phyloP scores from a whole-genome alignment of 1,140 invertebrate genomes.

The Mactra quadrangularis region DNA sequence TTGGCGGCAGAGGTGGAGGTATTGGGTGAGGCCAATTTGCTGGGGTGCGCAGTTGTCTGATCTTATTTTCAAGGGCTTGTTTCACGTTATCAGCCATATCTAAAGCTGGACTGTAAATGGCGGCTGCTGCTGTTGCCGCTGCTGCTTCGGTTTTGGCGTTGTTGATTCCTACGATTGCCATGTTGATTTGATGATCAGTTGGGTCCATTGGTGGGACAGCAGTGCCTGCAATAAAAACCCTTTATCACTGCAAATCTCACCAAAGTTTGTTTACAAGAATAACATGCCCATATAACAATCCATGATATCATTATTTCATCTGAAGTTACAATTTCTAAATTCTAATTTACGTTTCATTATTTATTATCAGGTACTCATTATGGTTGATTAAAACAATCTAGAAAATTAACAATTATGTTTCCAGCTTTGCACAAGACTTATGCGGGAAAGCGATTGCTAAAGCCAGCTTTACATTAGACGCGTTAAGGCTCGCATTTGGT shows the following conservation, averaged over 20 bases:
- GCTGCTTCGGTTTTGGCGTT: conserved; percentile 25
- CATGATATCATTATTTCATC: no score
- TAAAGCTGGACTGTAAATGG: conserved; percentile 35
- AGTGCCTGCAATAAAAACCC: conserved; percentile 17
- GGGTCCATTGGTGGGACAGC: conserved; percentile 18
- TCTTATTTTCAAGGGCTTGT: conserved; percentile 39
- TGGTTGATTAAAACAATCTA: no score
- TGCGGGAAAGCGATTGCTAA: no score
- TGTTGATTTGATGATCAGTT: conserved; percentile 45
- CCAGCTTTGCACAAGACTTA: no score
- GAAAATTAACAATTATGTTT: no score
- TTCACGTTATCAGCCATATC: conserved; percentile 46
- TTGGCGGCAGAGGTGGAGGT: conserved; percentile 37
- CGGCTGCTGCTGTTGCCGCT: conserved; percentile 7
- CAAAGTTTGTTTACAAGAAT: neutral
- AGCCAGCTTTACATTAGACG: no score
- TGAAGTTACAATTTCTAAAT: no score
- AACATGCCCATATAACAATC: no score
- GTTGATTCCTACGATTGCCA: conserved; percentile 50
- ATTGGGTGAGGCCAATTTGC: conserved; percentile 45
- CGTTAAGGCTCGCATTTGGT: no score
- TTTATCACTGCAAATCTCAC: conserved; percentile 21
- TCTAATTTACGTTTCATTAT: no score
- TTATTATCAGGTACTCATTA: no score
- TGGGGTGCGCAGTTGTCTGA: conserved; percentile 48